Evolutionary conservation across 1,140 invertebrate species (phyloP).

Genomic region (Halyomorpha halys): DNA sequence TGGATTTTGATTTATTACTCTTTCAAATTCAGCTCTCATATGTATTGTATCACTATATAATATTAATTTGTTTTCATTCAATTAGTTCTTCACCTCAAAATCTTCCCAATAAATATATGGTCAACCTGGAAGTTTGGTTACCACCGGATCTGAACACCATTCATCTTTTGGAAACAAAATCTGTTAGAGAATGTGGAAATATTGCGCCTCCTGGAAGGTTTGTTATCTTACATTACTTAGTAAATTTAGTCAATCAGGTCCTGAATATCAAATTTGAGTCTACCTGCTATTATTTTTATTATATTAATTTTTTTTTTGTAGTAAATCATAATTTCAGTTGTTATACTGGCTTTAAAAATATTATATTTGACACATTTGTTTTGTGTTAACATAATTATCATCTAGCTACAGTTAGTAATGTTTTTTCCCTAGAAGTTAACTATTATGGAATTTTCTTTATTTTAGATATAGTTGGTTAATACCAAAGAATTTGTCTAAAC

Average conservation of each 20-base stretch:
- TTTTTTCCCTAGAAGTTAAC: background rate
- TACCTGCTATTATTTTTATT: no score
- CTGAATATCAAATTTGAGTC: no score
- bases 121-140: constrained; percentile 63
- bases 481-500: constrained; percentile 37
- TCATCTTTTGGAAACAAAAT: background rate
- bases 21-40: no score
- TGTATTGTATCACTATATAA: no score
- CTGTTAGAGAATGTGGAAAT: constrained; percentile 44
- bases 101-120: constrained; percentile 39
- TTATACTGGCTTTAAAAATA: background rate
- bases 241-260: no score
- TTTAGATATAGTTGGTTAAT: constrained; percentile 62
- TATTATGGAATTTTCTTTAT: background rate
- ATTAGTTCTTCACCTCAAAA: constrained; percentile 34
- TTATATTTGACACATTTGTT: background rate
- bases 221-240: background rate
- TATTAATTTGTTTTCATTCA: background rate
- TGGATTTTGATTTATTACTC: no score
- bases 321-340: background rate
- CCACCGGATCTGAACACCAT: constrained; percentile 45
- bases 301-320: no score
- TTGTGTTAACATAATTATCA: background rate
- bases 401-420: background rate
- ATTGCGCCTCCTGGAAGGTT: constrained; percentile 47